phyloP scores from a whole-genome alignment of 2,797 vertebrate species.

The Hipposideros larvatus region DNA sequence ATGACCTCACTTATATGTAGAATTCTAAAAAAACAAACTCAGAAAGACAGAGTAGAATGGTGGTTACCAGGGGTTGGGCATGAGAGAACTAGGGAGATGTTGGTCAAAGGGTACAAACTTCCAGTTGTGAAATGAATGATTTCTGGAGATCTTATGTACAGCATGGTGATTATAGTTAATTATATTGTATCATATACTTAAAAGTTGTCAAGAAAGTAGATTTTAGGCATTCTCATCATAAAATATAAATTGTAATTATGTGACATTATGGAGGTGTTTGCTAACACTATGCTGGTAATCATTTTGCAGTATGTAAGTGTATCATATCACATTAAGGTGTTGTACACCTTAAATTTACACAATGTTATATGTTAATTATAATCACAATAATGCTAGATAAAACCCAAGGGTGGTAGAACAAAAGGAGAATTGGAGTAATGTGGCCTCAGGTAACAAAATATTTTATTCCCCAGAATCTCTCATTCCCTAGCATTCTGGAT shows the following conservation, averaged over 20 bases:
- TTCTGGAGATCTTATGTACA: not conserved
- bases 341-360: not conserved
- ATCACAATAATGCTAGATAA: not conserved
- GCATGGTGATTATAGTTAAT: not conserved
- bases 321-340: not conserved
- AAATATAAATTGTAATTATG: not conserved
- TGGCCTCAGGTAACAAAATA: slow-evolving; percentile 60
- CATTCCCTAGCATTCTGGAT: slow-evolving; percentile 21
- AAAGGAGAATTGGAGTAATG: slow-evolving; percentile 15
- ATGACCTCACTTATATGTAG: not conserved
- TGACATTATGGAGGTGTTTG: not conserved
- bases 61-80: not conserved
- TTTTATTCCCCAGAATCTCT: slow-evolving; percentile 52
- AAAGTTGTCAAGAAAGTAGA: not conserved
- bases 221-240: not conserved
- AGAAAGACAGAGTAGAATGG: slow-evolving; percentile 9
- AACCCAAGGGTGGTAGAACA: not conserved
- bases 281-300: not conserved
- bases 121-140: not conserved
- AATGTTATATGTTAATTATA: not conserved
- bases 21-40: not conserved
- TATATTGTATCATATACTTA: not conserved
- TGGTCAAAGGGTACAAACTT: slow-evolving; percentile 19
- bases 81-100: not conserved
- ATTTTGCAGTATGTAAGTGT: not conserved